These are phyloP conservation scores for Boloria selene DNA, from an alignment of 2,888 invertebrate genomes.

Conservation along the genomic window DNA sequence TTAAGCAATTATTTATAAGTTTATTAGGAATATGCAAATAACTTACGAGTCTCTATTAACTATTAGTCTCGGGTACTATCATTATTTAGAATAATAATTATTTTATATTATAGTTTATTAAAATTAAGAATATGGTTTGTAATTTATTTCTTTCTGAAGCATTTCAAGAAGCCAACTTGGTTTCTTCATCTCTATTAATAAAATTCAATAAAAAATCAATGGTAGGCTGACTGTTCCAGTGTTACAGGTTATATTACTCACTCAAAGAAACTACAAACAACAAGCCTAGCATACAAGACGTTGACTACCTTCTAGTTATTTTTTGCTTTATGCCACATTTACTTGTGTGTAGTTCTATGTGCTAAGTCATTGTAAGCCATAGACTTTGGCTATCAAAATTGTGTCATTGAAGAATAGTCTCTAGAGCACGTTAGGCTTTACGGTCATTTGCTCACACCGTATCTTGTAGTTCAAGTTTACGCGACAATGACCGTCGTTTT, in stretches of 20 bases:
- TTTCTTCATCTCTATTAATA: conserved; percentile 5
- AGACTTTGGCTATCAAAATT: conserved; percentile 12
- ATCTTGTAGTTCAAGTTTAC: conserved; percentile 51
- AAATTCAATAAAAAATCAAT: conserved; percentile 4
- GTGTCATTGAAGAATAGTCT: conserved; percentile 17
- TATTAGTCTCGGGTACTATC: too few relatives aligned
- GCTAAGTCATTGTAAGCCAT: background rate
- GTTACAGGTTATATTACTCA: conserved; percentile 10
- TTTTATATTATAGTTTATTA: too few relatives aligned
- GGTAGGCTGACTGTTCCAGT: conserved; percentile 19
- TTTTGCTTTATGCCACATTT: background rate
- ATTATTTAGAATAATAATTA: too few relatives aligned
- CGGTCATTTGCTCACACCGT: conserved; percentile 27
- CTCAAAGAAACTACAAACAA: conserved; percentile 20
- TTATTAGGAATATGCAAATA: too few relatives aligned
- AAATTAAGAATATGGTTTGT: too few relatives aligned
- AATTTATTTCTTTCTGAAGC: too few relatives aligned
- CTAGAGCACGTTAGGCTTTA: conserved; percentile 25
- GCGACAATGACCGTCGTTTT: conserved; percentile 68
- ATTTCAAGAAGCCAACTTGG: background rate
- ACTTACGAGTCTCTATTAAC: too few relatives aligned
- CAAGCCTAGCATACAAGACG: background rate
- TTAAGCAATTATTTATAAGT: background rate
- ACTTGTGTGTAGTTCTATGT: background rate
- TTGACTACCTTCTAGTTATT: background rate